Conservation (phyloP, 2,797 vertebrate species). For the Microctenopoma stevenorrisi region DNA sequence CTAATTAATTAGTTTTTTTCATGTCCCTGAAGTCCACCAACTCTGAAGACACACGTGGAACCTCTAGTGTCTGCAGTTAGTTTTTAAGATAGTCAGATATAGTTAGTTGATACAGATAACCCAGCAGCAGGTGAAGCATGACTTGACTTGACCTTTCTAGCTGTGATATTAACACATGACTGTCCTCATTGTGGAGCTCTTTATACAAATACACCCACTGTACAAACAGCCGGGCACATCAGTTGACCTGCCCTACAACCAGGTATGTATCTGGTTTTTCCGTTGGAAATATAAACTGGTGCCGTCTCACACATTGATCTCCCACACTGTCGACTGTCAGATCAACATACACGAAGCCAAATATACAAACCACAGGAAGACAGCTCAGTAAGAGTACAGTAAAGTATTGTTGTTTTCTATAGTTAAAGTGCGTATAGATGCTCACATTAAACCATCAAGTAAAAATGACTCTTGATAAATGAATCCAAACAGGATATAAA, state of each 20-base stretch:
- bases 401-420: constrained; percentile 4
- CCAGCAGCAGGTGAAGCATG: neutral
- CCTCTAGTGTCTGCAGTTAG: no score
- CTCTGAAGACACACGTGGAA: no score
- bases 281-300: constrained; percentile 39
- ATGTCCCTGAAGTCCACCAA: neutral
- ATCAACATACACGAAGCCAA: constrained; percentile 15
- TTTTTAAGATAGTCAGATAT: neutral
- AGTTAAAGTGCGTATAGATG: neutral
- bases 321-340: constrained; percentile 15
- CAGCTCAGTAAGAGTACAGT: constrained; percentile 13
- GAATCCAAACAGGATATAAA: neutral
- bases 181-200: neutral
- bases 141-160: neutral
- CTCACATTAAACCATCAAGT: neutral
- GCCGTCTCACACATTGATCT: constrained; percentile 15
- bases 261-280: constrained; percentile 16
- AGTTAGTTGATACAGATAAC: neutral
- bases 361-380: constrained; percentile 36
- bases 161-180: neutral
- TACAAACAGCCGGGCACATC: neutral
- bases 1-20: neutral
- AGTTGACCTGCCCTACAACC: neutral
- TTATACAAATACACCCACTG: neutral
- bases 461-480: neutral